Conservation (phyloP, 2,888 invertebrate genomes). For the Cyclophora albipunctata region DNA sequence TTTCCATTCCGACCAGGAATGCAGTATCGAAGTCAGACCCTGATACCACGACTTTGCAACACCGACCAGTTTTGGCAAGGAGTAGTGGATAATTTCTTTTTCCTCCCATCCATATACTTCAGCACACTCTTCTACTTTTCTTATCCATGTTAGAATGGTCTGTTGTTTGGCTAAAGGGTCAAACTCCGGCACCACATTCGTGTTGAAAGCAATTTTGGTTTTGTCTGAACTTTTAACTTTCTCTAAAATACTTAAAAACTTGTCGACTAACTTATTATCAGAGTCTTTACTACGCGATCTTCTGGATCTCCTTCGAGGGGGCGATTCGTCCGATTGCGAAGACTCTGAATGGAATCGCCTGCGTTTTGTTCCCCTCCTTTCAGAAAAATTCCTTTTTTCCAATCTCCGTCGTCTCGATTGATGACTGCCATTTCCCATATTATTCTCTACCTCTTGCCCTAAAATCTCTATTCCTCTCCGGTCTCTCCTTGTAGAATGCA, state of each 20-base stretch:
- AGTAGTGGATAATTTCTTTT: conserved; percentile 5
- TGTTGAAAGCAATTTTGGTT: background rate
- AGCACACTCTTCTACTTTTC: conserved; percentile 6
- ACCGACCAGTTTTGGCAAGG: conserved; percentile 4
- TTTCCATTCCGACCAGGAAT: conserved; percentile 6
- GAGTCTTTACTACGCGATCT: too few species aligned
- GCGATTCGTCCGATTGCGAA: too few species aligned
- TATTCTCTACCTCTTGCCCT: too few species aligned
- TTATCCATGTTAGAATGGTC: conserved; percentile 6
- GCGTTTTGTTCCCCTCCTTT: too few species aligned
- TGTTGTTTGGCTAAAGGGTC: conserved; percentile 3
- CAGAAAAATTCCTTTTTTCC: too few species aligned
- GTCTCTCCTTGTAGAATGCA: too few species aligned
- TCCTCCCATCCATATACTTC: conserved; percentile 9
- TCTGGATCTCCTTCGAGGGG: too few species aligned
- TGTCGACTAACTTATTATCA: too few species aligned
- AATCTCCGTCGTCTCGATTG: too few species aligned
- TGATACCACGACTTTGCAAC: conserved; percentile 8
- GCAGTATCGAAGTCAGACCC: conserved; percentile 1
- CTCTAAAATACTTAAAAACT: background rate
- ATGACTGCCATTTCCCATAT: too few species aligned
- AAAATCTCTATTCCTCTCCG: too few species aligned
- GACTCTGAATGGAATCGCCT: too few species aligned
- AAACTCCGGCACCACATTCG: conserved; percentile 1
- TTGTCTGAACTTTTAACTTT: background rate